Evolutionary conservation across 2,888 invertebrate genomes (phyloP), one percentile per base, ranked within the genome.

Genomic region (Erebia ligea): DNA sequence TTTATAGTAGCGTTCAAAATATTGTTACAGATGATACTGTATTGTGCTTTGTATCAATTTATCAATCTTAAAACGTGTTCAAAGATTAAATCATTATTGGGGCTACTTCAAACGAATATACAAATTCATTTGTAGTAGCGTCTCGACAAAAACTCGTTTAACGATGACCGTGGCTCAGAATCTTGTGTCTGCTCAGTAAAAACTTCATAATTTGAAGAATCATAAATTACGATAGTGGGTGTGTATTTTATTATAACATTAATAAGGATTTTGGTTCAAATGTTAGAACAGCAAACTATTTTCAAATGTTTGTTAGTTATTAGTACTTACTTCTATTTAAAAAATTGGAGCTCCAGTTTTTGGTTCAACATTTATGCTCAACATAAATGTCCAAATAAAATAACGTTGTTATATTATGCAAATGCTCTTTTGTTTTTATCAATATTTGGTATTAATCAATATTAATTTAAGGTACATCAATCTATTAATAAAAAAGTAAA

Each of bases 241-340:
- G 74, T 70, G 76, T 72, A 72, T 73, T 74, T 69, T 74, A 73
- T 71, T 72, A 73, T 74, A 68, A 75, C 73, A 71, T 67, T 58
- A 67, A 67, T 67, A 11, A 67, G 48, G 67, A 67, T 56, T 66
- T 56, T 15, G 54, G 19, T 42, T 5, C 45, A 48, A 48, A 17
- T 54, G 10, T 19, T 54, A 54, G 8, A 17, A 17, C 9, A 19
- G 54, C 10, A 54, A 54, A 19, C 52, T 52, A n/a, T 52, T 52
- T n/a, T n/a, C n/a, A n/a, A n/a, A n/a, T n/a, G n/a, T n/a, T n/a
- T n/a, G n/a, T n/a, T n/a, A n/a, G n/a, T n/a, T n/a, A n/a, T n/a
- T n/a, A n/a, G n/a, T n/a, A n/a, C n/a, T n/a, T n/a, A n/a, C n/a
- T n/a, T n/a, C n/a, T n/a, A n/a, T n/a, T 54, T 19, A 13, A 11